Conservation (phyloP, 2,113 vertebrate species). For the Formicarius rufipectus region DNA sequence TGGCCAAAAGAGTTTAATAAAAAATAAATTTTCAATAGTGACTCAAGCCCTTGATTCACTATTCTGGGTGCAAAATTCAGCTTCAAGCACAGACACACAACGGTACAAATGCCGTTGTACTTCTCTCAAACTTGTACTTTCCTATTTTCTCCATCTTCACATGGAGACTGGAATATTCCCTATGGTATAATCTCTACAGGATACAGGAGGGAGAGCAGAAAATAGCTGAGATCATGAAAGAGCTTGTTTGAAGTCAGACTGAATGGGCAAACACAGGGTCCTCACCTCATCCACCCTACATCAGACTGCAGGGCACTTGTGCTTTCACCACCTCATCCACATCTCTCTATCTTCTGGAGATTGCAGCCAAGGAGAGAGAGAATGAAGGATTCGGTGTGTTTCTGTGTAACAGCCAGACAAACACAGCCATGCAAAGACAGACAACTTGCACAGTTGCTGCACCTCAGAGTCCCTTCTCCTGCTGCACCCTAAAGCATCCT, state of each 20-base stretch:
- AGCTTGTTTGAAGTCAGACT: neutral
- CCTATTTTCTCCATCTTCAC: neutral
- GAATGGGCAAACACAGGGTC: neutral
- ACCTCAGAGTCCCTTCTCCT: neutral
- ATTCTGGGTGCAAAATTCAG: neutral
- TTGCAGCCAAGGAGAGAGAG: fast-evolving
- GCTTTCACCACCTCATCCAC: neutral
- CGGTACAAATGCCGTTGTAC: neutral
- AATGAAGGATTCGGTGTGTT: neutral
- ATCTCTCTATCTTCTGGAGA: neutral
- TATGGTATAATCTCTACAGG: neutral
- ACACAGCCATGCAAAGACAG: neutral
- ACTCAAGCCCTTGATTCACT: neutral
- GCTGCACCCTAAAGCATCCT: neutral
- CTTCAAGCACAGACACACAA: neutral
- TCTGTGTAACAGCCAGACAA: neutral
- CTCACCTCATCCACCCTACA: neutral
- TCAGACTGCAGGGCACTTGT: neutral
- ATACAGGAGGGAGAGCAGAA: neutral
- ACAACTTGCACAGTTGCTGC: neutral
- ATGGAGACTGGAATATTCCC: neutral
- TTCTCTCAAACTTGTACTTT: neutral
- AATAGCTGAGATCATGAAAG: neutral
- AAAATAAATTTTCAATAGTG: neutral
- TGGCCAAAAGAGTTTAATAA: neutral